Evolutionary conservation across 2,797 vertebrate genomes (phyloP), one percentile per base, ranked within the genome.

Genomic region (Sebastes taczanowskii): DNA sequence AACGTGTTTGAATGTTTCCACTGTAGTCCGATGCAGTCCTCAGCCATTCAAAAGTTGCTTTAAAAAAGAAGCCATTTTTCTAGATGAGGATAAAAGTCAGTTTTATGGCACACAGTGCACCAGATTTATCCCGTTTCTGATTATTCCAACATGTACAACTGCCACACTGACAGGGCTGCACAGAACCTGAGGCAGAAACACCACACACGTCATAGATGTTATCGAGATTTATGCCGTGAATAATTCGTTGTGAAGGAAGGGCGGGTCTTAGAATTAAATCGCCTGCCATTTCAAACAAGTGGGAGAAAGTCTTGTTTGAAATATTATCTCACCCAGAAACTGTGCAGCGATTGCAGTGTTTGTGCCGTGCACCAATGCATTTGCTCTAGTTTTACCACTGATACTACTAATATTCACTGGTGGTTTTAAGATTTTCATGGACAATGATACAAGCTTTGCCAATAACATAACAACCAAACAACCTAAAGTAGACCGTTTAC

Each of bases 111-210:
- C 6, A 60, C 53, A 81, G 62, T 38, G n/a, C 71, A 79, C 10
- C 46, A 78, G 82, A 85, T 83, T 77, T 46, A 80, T 79, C 72
- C 69, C 20, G 8, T 80, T 66, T 61, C 30, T 86, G 77, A 88
- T 86, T 84, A 72, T 85, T 91, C 79, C 84, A 89, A 56, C 72
- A 85, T 78, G 74, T 73, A 60, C 86, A 90, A 84, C 86, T 86
- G 84, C 85, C 35, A 20, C 53, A n/a, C 64, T 85, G 82, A 87
- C 79, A 78, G 73, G 64, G 72, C 64, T 8, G 59, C 73, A 59
- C 76, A 58, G 8, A 84, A 77, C 63, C 29, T 42, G n/a, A 58
- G 25, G 61, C 53, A 63, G 55, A 78, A 38, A 59, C 60, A 52
- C 60, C 64, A n/a, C 66, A 76, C 69, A 84, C 30, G 52, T 73